A percentile compares a stretch with the other conserved stretches of the same genome.
phyloP scores from a whole-genome alignment of 2,888 invertebrate genomes.

The Bellardia pandia region DNA sequence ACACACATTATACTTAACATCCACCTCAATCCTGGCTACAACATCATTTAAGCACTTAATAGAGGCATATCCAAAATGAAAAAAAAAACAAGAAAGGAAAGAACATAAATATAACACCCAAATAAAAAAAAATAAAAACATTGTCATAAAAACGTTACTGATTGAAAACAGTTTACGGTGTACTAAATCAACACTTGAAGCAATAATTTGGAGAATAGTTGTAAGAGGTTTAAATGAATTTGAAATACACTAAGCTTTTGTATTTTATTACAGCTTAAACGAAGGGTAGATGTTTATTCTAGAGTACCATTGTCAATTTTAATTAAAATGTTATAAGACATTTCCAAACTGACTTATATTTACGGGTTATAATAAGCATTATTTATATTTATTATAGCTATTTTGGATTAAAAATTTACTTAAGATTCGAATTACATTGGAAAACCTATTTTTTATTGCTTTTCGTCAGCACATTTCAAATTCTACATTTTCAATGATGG shows the following conservation, averaged over 20 bases:
- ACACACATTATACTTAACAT: not conserved
- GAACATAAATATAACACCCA: not conserved
- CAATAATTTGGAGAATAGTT: not conserved
- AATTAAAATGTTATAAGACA: no score
- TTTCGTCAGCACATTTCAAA: no score
- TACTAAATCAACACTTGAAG: conserved; percentile 46
- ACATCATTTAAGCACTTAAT: conserved; percentile 27
- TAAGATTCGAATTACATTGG: no score
- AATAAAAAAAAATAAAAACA: conserved; percentile 16
- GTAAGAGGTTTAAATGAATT: not conserved
- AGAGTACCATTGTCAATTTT: no score
- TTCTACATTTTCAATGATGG: no score
- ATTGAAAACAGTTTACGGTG: conserved; percentile 62
- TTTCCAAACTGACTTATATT: no score
- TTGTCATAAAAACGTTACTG: conserved; percentile 42
- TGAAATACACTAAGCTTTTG: not conserved
- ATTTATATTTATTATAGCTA: no score
- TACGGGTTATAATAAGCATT: no score
- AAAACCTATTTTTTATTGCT: no score
- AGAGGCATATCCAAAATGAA: conserved; percentile 9
- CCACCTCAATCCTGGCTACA: conserved; percentile 28
- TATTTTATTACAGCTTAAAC: not conserved
- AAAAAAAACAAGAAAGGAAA: not conserved
- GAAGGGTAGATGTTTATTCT: no score
- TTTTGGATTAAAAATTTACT: no score